Evolutionary conservation across 1,140 invertebrate genomes (phyloP).

Genomic region (Hypothenemus hampei): DNA sequence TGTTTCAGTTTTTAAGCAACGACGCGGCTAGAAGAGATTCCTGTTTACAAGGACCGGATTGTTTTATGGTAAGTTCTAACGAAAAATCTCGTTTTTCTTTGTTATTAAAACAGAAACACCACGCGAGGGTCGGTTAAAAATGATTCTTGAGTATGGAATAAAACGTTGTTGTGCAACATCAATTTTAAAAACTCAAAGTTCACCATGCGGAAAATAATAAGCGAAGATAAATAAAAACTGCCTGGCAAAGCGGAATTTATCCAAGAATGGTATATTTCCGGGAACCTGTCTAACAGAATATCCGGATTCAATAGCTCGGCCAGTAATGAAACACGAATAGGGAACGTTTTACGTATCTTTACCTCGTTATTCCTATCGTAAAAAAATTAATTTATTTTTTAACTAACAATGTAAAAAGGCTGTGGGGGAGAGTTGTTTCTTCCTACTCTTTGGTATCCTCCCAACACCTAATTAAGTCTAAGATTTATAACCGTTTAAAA

Average conservation of each 20-base stretch:
- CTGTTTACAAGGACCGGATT: conserved; percentile 60
- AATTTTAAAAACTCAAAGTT: conserved; percentile 16
- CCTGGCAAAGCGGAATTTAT: conserved; percentile 17
- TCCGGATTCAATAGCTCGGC: conserved; percentile 22
- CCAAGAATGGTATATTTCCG: conserved; percentile 12
- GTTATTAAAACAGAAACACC: background rate
- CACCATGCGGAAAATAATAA: conserved; percentile 19
- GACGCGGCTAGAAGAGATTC: conserved; percentile 56
- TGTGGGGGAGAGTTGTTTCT: no score
- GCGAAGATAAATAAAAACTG: conserved; percentile 19
- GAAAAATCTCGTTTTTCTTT: background rate
- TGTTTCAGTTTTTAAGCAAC: conserved; percentile 54
- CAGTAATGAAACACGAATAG: conserved; percentile 20
- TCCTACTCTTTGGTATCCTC: background rate
- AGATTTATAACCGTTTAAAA: conserved; percentile 24
- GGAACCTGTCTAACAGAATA: conserved; percentile 17
- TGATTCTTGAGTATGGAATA: background rate
- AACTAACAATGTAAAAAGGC: background rate
- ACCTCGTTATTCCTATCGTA: conserved; percentile 11
- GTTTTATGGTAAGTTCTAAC: conserved; percentile 57
- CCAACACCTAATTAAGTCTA: conserved; percentile 21
- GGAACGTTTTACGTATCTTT: conserved; percentile 8
- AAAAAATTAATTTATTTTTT: background rate
- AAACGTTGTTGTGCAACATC: conserved; percentile 9
- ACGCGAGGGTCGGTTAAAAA: background rate